Base-by-base conservation (phyloP, 2,113 vertebrate species). In the Pontoporia blainvillei region DNA sequence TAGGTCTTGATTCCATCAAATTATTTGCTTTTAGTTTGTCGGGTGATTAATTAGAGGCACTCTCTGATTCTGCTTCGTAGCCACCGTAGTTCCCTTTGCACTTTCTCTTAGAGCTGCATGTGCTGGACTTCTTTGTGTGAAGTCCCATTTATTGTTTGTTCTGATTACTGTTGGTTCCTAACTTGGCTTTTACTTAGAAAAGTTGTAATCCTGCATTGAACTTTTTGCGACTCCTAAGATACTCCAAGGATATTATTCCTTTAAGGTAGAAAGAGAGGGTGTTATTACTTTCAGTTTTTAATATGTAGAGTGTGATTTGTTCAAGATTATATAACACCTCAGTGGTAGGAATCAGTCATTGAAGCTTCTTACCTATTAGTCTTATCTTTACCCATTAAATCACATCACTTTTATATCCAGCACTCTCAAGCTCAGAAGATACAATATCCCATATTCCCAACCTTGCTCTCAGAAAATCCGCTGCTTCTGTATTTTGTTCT, bases 361-460 rank as follows among this genome's bases (percentile, higher is more conserved):
- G 61, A 82, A 71, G 17, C 88, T 71, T 88, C 31, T 82, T 81
- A 85, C 41, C 5, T 59, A 31, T 97, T 82, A 67, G 34, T 59
- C 21, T 83, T 95, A 59, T 72, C 82, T 96, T 96, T 89, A 75
- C 59, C 36, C 20, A 49, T 91, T 78, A 95, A 94, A 76, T 86
- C 52, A 54, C 17, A 44, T 62, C 14, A 23, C 34, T 61, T 88
- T 90, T 85, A 64, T 36, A 71, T 71, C 25, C 62, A 72, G 36
- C 21, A 86, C 71, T 90, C 62, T 93, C 18, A 54, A 82, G 36
- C 59, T 86, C 4, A 9, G 66, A 90, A 86, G 44, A 49, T 90
- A 5, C 44, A 46, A 67, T 69, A 44, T 73, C 49, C 11, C 25
- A 6, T 71, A 34, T 82, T 94, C 25, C 41, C 25, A 20, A 84